Conservation (phyloP, 1,140 invertebrate genomes). For the Papilio machaon region DNA sequence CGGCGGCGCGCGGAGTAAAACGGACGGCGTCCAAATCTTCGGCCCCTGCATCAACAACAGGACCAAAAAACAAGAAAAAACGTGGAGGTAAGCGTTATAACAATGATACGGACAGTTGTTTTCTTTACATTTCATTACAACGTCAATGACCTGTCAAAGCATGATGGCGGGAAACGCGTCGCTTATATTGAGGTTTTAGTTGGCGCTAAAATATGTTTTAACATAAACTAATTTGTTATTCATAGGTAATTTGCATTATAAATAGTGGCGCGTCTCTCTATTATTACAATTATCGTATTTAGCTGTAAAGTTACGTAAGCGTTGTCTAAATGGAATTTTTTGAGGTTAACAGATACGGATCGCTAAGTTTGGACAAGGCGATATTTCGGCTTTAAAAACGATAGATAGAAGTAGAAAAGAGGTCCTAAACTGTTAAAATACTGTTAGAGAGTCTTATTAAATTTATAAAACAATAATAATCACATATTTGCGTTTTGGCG, state of each 20-base stretch:
- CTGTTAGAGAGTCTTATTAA: neutral
- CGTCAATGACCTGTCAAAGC: slow-evolving; percentile 80
- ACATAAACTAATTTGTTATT: slow-evolving; percentile 36
- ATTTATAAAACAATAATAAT: neutral
- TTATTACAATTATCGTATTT: slow-evolving; percentile 43
- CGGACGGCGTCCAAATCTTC: slow-evolving; percentile 75
- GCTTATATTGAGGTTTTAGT: slow-evolving; percentile 42
- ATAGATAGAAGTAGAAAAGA: neutral
- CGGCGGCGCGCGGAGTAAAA: slow-evolving; percentile 76
- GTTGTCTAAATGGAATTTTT: slow-evolving; percentile 55
- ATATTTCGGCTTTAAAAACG: neutral
- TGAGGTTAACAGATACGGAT: slow-evolving; percentile 59
- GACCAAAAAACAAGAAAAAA: slow-evolving; percentile 78
- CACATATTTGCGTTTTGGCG: neutral
- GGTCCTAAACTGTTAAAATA: neutral
- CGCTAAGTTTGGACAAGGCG: slow-evolving; percentile 40
- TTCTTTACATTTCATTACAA: slow-evolving; percentile 76
- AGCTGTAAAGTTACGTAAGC: slow-evolving; percentile 60
- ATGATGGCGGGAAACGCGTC: slow-evolving; percentile 77
- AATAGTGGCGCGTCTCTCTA: slow-evolving; percentile 40
- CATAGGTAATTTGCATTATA: slow-evolving; percentile 42
- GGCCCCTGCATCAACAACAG: slow-evolving; percentile 60
- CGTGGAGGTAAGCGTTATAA: slow-evolving; percentile 68
- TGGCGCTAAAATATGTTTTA: slow-evolving; percentile 43
- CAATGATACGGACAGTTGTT: slow-evolving; percentile 67